Percentiles rank a stretch among this genome's conserved stretches.
Conservation (phyloP, 2,113 vertebrate species). For the Calyptomena viridis region DNA sequence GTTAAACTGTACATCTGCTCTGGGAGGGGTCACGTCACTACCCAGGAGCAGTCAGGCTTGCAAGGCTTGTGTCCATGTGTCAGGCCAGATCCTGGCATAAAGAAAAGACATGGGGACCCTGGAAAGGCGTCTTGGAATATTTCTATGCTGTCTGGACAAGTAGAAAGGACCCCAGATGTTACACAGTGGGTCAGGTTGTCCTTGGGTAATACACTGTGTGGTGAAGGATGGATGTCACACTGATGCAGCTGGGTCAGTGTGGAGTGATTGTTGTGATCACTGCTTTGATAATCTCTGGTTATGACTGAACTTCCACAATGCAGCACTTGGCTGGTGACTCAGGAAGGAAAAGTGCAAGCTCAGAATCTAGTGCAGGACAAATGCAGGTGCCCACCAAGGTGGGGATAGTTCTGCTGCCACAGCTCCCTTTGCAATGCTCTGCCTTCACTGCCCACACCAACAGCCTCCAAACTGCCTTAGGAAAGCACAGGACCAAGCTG, state of each 20-base stretch:
- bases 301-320: not conserved
- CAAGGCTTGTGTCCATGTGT: rapidly evolving
- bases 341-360: not conserved
- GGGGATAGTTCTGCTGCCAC: not conserved
- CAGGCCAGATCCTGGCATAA: not conserved
- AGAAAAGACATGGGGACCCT: not conserved
- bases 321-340: not conserved
- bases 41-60: not conserved
- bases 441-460: rapidly evolving
- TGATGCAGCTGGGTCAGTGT: not conserved
- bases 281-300: not conserved
- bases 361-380: not conserved
- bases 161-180: not conserved
- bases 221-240: not conserved
- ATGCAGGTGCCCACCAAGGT: not conserved
- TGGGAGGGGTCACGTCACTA: too few relatives aligned
- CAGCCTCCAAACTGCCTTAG: not conserved
- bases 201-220: not conserved
- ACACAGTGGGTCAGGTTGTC: not conserved
- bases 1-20: not conserved
- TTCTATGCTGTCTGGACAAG: not conserved
- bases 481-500: not conserved
- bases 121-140: not conserved
- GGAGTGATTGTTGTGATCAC: not conserved
- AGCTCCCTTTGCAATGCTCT: not conserved